phyloP scores from a whole-genome alignment of 2,888 invertebrate genomes.

The Lydus trimaculatus region DNA sequence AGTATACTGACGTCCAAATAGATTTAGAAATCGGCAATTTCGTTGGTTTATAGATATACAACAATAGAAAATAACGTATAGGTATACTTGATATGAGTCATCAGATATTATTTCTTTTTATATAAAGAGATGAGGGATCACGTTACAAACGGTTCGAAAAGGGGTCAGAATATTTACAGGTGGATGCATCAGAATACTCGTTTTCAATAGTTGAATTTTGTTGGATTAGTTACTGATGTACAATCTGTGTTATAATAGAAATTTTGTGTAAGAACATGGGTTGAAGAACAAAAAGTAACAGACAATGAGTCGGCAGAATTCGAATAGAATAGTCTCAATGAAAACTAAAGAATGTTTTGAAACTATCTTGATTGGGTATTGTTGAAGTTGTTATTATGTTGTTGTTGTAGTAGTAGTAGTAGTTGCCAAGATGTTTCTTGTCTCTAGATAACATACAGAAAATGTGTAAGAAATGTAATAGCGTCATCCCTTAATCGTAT shows the following conservation, averaged over 20 bases:
- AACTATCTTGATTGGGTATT: conserved; percentile 40
- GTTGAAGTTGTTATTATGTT: background rate
- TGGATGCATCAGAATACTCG: background rate
- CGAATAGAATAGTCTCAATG: conserved; percentile 39
- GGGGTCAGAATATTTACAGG: conserved; percentile 2
- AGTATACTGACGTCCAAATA: background rate
- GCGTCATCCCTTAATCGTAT: conserved; percentile 7
- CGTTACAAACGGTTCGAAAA: background rate
- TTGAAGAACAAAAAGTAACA: conserved; percentile 36
- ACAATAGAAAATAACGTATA: too few species aligned
- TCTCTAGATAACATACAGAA: background rate
- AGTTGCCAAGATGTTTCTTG: conserved; percentile 7
- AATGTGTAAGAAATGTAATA: conserved; percentile 20
- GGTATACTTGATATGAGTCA: background rate
- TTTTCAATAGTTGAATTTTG: background rate
- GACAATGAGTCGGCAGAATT: conserved; percentile 46
- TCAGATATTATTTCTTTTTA: background rate
- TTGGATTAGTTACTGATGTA: background rate
- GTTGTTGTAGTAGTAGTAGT: background rate
- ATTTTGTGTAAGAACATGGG: conserved; percentile 40
- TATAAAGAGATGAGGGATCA: background rate
- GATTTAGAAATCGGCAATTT: too few species aligned
- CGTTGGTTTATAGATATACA: background rate
- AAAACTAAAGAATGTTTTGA: conserved; percentile 42
- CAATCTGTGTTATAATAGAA: conserved; percentile 42